Base-by-base conservation (phyloP, 2,797 vertebrate species). In the Pteronotus mesoamericanus region DNA sequence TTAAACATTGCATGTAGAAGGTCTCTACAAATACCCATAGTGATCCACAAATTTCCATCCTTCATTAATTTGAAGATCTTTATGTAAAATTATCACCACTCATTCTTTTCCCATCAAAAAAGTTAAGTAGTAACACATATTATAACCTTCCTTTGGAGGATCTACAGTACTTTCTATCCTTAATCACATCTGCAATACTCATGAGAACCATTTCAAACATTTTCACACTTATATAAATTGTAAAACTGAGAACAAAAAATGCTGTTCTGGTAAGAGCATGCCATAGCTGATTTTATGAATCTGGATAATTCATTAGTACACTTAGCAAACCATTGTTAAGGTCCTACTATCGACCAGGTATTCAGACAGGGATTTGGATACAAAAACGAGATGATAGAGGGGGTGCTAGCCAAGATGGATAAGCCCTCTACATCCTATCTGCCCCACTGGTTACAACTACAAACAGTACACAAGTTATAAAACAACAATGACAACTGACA, bases 171-270 rank as follows among this genome's bases (percentile, higher is more conserved):
- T 94, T 88, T 77, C 53, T 71, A 59, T 84, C 74, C 48, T 96
- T 91, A 86, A 72, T 69, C 29, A 88, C 11, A 51, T 61, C 53
- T 92, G 22, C 4, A 55, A n/a, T 95, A 94, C n/a, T 92, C 51
- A 46, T 68, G 48, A 91, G 86, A 94, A 92, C 34, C 15, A 1
- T 57, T 46, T 37, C 15, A 32, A 74, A 91, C 53, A 84, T 68
- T 71, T 93, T 83, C 77, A 86, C 9, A 74, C 32, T 71, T 91
- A 77, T 22, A 37, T 88, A 77, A 94, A 95, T 66, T 72, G 3
- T 92, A 92, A 92, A 91, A 24, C 26, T 11, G 26, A 92, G 78
- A 94, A 83, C 15, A 69, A 71, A 48, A 94, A 90, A 55, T 61
- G 32, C 37, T 68, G 19, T 84, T 96, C 53, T 83, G 78, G 32